phyloP scores from a whole-genome alignment of 2,888 invertebrate genomes.

The Hedychridium roseum region DNA sequence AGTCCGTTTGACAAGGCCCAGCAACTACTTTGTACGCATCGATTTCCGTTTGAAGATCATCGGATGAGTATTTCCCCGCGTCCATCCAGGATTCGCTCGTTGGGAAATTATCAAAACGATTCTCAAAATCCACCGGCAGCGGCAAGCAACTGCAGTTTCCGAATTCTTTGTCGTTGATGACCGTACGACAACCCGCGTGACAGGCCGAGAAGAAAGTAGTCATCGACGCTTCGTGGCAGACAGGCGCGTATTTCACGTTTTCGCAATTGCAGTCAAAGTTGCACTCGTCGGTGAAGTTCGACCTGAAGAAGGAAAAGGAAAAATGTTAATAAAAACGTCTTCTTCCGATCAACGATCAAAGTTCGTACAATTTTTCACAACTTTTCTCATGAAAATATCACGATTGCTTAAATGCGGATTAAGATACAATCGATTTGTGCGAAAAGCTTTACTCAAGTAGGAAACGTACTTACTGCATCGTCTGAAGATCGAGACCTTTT shows the following conservation, averaged over 20 bases:
- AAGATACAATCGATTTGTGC: too few relatives aligned
- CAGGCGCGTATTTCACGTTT: constrained; percentile 70
- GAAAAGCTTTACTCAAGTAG: too few relatives aligned
- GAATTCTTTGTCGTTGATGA: constrained; percentile 52
- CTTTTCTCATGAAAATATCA: too few relatives aligned
- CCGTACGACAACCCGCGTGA: constrained; percentile 73
- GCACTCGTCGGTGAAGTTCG: constrained; percentile 67
- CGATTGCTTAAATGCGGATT: too few relatives aligned
- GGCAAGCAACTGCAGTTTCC: constrained; percentile 53
- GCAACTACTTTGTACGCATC: constrained; percentile 45
- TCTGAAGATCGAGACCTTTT: constrained; percentile 54
- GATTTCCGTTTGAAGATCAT: too few relatives aligned
- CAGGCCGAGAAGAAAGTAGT: constrained; percentile 77
- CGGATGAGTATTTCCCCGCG: too few relatives aligned
- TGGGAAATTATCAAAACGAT: constrained; percentile 1
- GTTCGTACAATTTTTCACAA: too few relatives aligned
- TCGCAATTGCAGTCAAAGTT: constrained; percentile 71
- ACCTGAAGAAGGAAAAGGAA: too few relatives aligned
- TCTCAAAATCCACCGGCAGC: neutral
- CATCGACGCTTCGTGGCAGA: constrained; percentile 68
- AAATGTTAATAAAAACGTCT: too few relatives aligned
- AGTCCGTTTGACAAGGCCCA: constrained; percentile 58
- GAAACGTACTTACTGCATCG: constrained; percentile 52
- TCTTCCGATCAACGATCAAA: too few relatives aligned
- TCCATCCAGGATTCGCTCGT: neutral